Conservation (phyloP, 2,797 vertebrate species). For the Anabas testudineus region DNA sequence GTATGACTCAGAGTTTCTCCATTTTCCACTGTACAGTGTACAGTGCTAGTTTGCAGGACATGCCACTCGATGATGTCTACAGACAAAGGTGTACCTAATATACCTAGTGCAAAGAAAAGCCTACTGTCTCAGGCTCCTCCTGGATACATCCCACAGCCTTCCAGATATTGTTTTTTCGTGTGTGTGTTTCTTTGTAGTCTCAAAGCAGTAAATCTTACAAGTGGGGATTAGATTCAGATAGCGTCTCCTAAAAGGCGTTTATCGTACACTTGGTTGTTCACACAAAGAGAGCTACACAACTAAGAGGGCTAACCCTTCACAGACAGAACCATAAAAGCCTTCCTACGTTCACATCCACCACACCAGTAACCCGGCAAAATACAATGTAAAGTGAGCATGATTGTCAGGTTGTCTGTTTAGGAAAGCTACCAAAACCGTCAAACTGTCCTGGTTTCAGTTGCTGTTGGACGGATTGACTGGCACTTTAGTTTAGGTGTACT, state of each 20-base stretch:
- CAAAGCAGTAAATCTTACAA: not conserved
- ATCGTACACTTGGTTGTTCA: not conserved
- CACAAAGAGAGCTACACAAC: not conserved
- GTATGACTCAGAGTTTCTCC: no score
- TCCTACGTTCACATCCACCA: not conserved
- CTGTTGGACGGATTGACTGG: not conserved
- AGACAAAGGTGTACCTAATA: no score
- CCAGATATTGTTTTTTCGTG: not conserved
- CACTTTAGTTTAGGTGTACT: not conserved
- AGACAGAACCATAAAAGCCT: not conserved
- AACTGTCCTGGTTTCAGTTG: not conserved
- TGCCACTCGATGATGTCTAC: not conserved
- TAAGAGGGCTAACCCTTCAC: no score
- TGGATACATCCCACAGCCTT: not conserved
- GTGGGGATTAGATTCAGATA: not conserved
- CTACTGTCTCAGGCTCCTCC: not conserved
- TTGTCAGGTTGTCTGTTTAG: not conserved
- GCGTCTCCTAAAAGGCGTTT: slow-evolving; percentile 1
- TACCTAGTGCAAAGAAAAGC: no score
- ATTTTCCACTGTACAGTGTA: no score
- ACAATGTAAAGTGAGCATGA: not conserved
- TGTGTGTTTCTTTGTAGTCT: not conserved
- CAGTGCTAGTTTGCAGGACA: no score
- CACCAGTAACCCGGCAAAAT: not conserved
- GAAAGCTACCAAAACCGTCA: not conserved